Conservation (phyloP, 2,888 invertebrate genomes). For the Leptinotarsa juncta region DNA sequence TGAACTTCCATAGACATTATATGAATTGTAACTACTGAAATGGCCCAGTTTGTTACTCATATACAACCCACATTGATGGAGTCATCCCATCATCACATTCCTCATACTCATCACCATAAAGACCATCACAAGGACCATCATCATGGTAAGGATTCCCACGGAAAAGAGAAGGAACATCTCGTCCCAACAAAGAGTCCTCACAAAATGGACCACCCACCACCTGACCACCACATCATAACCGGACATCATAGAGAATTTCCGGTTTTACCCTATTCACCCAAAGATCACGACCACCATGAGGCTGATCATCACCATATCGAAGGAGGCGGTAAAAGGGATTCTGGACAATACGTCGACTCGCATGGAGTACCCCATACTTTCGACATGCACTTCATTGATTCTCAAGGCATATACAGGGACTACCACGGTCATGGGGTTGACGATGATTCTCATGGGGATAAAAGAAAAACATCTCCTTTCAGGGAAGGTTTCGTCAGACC, state of each 20-base stretch:
- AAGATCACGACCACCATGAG: constrained; percentile 33
- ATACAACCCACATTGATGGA: constrained; percentile 72
- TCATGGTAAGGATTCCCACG: constrained; percentile 52
- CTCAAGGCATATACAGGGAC: constrained; percentile 61
- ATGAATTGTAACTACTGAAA: constrained; percentile 47
- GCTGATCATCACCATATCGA: constrained; percentile 19
- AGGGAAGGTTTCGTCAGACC: constrained; percentile 52
- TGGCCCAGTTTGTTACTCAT: constrained; percentile 73
- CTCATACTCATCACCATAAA: constrained; percentile 67
- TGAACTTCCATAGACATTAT: constrained; percentile 11
- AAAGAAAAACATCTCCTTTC: constrained; percentile 50
- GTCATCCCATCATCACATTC: constrained; percentile 70
- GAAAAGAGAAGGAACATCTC: constrained; percentile 46
- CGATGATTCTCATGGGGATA: constrained; percentile 43
- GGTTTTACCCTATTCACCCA: constrained; percentile 55
- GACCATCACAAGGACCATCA: constrained; percentile 63
- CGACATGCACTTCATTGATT: constrained; percentile 63
- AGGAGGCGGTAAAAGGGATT: constrained; percentile 51
- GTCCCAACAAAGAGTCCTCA: constrained; percentile 36
- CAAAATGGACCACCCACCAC: constrained; percentile 29
- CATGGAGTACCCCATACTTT: constrained; percentile 62
- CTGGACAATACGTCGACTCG: constrained; percentile 61
- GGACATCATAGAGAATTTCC: constrained; percentile 58
- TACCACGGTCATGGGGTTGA: constrained; percentile 62
- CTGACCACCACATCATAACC: constrained; percentile 22